Conservation (phyloP, 1,140 invertebrate genomes). For the Nasonia longicornis region DNA sequence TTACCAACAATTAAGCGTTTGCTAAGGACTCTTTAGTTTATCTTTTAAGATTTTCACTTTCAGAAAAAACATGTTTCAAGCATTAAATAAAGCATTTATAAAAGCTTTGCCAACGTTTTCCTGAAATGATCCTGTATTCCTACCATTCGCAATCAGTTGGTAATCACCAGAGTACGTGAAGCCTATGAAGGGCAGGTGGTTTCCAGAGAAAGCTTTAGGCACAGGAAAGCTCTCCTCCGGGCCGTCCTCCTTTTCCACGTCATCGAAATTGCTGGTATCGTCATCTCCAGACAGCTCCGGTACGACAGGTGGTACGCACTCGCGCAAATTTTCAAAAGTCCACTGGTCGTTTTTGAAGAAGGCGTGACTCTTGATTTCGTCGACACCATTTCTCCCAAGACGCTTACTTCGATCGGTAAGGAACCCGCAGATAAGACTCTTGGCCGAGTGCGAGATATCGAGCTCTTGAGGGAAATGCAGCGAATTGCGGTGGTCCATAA, state of each 20-base stretch:
- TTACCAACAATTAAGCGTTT: neutral
- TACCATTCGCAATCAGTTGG: slow-evolving; percentile 69
- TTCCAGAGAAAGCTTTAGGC: slow-evolving; percentile 97
- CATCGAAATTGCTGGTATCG: slow-evolving; percentile 98
- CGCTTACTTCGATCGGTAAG: slow-evolving; percentile 92
- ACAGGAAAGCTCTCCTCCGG: slow-evolving; percentile 93
- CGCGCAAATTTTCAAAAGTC: slow-evolving; percentile 96
- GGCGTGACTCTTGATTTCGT: slow-evolving; percentile 94
- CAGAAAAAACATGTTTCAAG: neutral
- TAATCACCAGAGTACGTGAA: slow-evolving; percentile 97
- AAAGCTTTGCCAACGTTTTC: neutral
- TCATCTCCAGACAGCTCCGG: slow-evolving; percentile 95
- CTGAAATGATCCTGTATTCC: slow-evolving; percentile 12
- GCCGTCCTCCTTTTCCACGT: slow-evolving; percentile 92
- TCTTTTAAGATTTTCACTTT: neutral
- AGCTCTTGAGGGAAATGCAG: slow-evolving; percentile 95
- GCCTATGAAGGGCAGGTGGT: slow-evolving; percentile 98
- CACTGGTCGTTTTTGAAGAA: slow-evolving; percentile 98
- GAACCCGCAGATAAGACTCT: slow-evolving; percentile 93
- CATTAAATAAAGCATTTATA: neutral
- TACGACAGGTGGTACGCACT: slow-evolving; percentile 95
- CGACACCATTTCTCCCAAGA: slow-evolving; percentile 92
- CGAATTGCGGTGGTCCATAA: slow-evolving; percentile 98
- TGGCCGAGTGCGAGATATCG: slow-evolving; percentile 91
- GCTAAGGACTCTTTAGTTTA: neutral